Base-by-base conservation (phyloP, 1,140 invertebrate species). In the Helicoverpa zea region DNA sequence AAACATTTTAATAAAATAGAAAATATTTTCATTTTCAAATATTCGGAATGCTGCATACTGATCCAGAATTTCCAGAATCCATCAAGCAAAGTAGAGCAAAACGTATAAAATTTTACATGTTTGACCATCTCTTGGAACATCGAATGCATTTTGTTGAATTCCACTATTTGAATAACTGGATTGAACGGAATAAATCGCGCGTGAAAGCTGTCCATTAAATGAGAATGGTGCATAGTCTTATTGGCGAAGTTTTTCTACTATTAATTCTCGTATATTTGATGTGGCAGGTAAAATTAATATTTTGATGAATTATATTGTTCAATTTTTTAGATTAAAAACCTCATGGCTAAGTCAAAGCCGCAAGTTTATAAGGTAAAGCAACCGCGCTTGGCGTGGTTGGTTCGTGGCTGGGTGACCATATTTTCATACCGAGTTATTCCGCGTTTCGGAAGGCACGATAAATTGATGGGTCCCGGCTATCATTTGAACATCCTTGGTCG, bases 121-220 rank as follows among this genome's bases (percentile, higher is more conserved):
- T 43, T 64, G 61, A 43, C 61, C 29, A 64, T 64, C 35, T 51
- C 64, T 51, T n/a, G 10, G 47, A 68, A 43, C 43, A 68, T n/a
- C 43, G 29, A 51, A 68, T 16, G 16, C 7, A 51, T 49, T 68
- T 49, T 23, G n/a, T 16, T 49, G 43, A 68, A 68, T 30, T 10
- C 16, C 47, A 51, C 64, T 68, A 68, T 72, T 72, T 54, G 43
- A 72, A 51, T 72, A 54, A 68, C 64, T 54, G 9, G 54, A 72
- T 54, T 72, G 68, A 54, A 35, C 13, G 10, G 10, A 43, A 2
- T 12, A 72, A 72, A 2, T 14, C 51, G 68, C n/a, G 64, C 64
- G 64, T 49, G 51, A 16, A 68, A 68, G 47, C 47, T 68, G 51
- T 16, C 35, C 47, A 23, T 68, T 68, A 68, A 68, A 72, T 30